Evolutionary conservation across 2,888 invertebrate species (phyloP).

Genomic region (Erynnis tages): DNA sequence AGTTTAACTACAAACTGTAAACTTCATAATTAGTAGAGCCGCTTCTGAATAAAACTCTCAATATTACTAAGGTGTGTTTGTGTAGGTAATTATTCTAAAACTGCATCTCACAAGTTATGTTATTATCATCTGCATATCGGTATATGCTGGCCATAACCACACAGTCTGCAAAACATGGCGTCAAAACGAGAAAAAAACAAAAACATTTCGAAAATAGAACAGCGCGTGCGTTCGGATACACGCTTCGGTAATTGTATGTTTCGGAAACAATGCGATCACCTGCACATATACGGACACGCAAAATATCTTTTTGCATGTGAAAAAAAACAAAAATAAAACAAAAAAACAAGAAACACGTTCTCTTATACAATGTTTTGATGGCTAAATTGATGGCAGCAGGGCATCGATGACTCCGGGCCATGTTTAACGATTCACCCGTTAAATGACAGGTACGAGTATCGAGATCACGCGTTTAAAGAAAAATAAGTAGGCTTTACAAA

Average conservation of each 20-base stretch:
- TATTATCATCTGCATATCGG: conserved; percentile 8
- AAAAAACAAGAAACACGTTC: conserved; percentile 2
- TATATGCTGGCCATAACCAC: conserved; percentile 9
- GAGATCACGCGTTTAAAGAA: too few species aligned
- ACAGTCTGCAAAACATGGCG: conserved; percentile 30
- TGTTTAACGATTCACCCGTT: not conserved
- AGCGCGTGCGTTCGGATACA: conserved; percentile 46
- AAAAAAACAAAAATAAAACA: conserved; percentile 7
- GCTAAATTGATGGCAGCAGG: conserved; percentile 17
- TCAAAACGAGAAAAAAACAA: conserved; percentile 38
- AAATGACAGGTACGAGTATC: not conserved
- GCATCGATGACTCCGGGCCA: conserved; percentile 14
- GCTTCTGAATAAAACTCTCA: too few species aligned
- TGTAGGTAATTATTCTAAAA: not conserved
- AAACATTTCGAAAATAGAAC: conserved; percentile 52
- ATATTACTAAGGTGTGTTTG: too few species aligned
- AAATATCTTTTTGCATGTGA: conserved; percentile 15
- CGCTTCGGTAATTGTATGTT: conserved; percentile 48
- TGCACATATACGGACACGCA: conserved; percentile 43
- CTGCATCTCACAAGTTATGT: not conserved
- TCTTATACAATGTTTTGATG: conserved; percentile 24
- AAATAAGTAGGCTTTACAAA: too few species aligned
- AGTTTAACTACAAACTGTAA: too few species aligned
- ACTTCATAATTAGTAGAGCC: too few species aligned
- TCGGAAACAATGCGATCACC: conserved; percentile 41